phyloP scores from a whole-genome alignment of 1,140 invertebrate species.

The Ganaspis sp. region DNA sequence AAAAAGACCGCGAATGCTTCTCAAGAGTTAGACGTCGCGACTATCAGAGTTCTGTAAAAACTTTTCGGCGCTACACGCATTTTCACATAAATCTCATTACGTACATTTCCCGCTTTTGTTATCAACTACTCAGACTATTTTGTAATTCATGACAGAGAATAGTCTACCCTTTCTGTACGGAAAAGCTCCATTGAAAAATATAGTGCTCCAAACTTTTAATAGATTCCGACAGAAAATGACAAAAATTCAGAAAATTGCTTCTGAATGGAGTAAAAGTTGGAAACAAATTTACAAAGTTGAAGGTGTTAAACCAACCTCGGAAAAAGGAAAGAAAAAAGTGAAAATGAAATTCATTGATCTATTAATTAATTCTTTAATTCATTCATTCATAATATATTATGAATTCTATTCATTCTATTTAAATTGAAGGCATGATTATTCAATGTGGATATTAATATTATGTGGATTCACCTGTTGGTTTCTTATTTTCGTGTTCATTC shows the following conservation, averaged over 20 bases:
- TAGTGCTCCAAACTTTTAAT: too few relatives aligned
- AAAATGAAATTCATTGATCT: too few relatives aligned
- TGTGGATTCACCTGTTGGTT: slow-evolving; percentile 1
- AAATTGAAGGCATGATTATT: not conserved
- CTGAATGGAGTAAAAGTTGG: too few relatives aligned
- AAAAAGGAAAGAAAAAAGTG: too few relatives aligned
- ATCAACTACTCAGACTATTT: not conserved
- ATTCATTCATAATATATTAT: too few relatives aligned
- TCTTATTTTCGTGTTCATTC: not conserved
- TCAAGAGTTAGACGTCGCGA: not conserved
- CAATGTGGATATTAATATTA: not conserved
- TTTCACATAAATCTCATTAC: slow-evolving; percentile 22
- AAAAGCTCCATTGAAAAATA: slow-evolving; percentile 3
- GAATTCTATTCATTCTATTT: too few relatives aligned
- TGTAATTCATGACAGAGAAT: not conserved
- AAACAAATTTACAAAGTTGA: too few relatives aligned
- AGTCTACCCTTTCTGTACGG: not conserved
- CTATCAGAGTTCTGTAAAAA: not conserved
- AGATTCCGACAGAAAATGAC: too few relatives aligned
- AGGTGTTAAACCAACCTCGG: too few relatives aligned
- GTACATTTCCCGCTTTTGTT: not conserved
- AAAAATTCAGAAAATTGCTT: too few relatives aligned
- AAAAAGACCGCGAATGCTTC: not conserved
- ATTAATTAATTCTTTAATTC: too few relatives aligned
- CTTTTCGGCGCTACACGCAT: not conserved